Evolutionary conservation across 2,888 invertebrate genomes (phyloP).

Genomic region (Calliphora vomitoria): DNA sequence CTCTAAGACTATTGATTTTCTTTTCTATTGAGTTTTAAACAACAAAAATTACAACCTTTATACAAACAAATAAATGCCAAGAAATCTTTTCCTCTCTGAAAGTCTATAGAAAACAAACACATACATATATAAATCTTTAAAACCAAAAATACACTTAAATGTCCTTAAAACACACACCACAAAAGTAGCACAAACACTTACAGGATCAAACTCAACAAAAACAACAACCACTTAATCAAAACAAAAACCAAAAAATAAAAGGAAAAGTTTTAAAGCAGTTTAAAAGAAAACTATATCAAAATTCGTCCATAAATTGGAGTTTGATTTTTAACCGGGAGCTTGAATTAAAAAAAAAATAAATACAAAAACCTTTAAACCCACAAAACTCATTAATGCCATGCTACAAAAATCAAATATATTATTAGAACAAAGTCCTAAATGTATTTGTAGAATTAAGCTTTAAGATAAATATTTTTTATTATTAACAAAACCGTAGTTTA

Average conservation of each 20-base stretch:
- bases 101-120: slow-evolving; percentile 16
- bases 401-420: slow-evolving; percentile 20
- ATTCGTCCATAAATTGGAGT: slow-evolving; percentile 84
- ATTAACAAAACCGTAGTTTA: slow-evolving; percentile 26
- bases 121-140: background rate
- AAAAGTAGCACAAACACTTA: background rate
- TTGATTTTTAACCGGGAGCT: slow-evolving; percentile 76
- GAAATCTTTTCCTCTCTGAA: slow-evolving; percentile 75
- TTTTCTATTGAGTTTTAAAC: slow-evolving; percentile 36
- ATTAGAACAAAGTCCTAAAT: slow-evolving; percentile 14
- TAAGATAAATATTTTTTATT: slow-evolving; percentile 50
- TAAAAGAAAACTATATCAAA: slow-evolving; percentile 81
- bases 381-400: slow-evolving; percentile 34
- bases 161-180: background rate
- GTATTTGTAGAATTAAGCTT: slow-evolving; percentile 43
- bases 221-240: slow-evolving; percentile 24
- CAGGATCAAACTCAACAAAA: slow-evolving; percentile 32
- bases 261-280: slow-evolving; percentile 81
- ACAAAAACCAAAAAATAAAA: slow-evolving; percentile 65
- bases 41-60: slow-evolving; percentile 58
- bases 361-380: background rate
- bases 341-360: slow-evolving; percentile 29
- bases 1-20: slow-evolving; percentile 63
- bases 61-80: slow-evolving; percentile 69
- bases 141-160: slow-evolving; percentile 10